phyloP scores from a whole-genome alignment of 1,140 invertebrate species.

The Zaprionus nigranus region DNA sequence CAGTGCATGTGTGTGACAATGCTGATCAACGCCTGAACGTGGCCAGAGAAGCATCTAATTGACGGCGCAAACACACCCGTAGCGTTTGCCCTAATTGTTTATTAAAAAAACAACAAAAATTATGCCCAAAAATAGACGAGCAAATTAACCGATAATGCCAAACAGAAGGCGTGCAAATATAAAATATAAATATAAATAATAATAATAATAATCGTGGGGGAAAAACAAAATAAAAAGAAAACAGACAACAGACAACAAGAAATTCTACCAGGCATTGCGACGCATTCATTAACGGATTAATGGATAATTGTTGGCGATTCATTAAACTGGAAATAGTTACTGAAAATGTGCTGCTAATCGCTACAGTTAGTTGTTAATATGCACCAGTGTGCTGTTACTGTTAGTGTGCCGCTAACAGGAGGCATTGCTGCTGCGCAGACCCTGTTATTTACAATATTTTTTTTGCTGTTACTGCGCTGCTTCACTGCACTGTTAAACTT shows the following conservation, averaged over 20 bases:
- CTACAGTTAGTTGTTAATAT: conserved; percentile 19
- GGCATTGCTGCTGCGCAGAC: too few relatives aligned
- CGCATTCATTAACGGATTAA: conserved; percentile 50
- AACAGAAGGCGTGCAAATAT: conserved; percentile 50
- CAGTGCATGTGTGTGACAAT: conserved; percentile 7
- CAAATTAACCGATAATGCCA: conserved; percentile 43
- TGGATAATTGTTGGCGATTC: conserved; percentile 23
- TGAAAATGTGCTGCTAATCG: conserved; percentile 17
- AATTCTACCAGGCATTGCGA: conserved; percentile 22
- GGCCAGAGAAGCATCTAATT: conserved; percentile 48
- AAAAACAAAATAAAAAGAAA: conserved; percentile 3
- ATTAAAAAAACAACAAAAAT: conserved; percentile 62
- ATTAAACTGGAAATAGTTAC: conserved; percentile 11
- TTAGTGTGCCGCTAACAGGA: too few relatives aligned
- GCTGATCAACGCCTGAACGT: conserved; percentile 29
- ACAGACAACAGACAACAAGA: not conserved
- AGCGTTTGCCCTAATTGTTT: conserved; percentile 60
- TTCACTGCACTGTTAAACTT: too few relatives aligned
- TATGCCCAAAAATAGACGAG: conserved; percentile 64
- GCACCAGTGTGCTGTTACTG: not conserved
- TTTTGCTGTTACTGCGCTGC: not conserved
- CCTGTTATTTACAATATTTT: conserved; percentile 16
- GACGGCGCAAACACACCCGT: conserved; percentile 46
- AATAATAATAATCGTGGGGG: conserved; percentile 5
- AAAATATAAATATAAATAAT: conserved; percentile 12